Percentiles rank a stretch among this genome's conserved stretches.
Evolutionary conservation across 1,140 invertebrate genomes (phyloP).

Genomic region (Acromyrmex charruanus): DNA sequence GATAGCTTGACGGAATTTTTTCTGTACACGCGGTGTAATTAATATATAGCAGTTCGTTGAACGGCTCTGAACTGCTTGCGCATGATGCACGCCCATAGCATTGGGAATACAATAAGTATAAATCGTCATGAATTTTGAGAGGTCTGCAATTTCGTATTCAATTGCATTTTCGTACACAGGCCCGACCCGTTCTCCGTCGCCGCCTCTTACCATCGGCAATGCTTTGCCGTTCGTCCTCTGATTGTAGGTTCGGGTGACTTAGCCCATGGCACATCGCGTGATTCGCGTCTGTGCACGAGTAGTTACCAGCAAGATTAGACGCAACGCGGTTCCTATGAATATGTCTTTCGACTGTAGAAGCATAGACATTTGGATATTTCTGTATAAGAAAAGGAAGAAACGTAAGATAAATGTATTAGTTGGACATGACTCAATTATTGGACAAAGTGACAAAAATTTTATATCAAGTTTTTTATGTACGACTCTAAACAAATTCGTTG

Average conservation of each 20-base stretch:
- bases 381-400: not conserved
- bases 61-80: conserved; percentile 49
- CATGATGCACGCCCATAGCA: conserved; percentile 74
- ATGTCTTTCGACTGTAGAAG: not conserved
- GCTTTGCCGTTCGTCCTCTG: conserved; percentile 62
- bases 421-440: too few species aligned
- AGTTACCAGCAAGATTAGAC: conserved; percentile 5
- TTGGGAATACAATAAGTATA: conserved; percentile 79
- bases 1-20: conserved; percentile 13
- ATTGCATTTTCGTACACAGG: conserved; percentile 74
- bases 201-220: conserved; percentile 29
- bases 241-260: conserved; percentile 73
- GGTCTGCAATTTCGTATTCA: conserved; percentile 80
- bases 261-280: conserved; percentile 56
- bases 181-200: conserved; percentile 55
- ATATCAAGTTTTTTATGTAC: too few species aligned
- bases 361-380: not conserved
- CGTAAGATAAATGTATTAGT: not conserved
- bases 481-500: too few species aligned
- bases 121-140: conserved; percentile 82
- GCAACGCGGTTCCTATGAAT: not conserved
- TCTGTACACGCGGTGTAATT: conserved; percentile 54
- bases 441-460: too few species aligned
- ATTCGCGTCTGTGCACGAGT: conserved; percentile 14
- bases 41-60: conserved; percentile 68